Evolutionary conservation across 2,113 vertebrate genomes (phyloP), one percentile per base, ranked within the genome.

Genomic region (Syngnathoides biaculeatus): DNA sequence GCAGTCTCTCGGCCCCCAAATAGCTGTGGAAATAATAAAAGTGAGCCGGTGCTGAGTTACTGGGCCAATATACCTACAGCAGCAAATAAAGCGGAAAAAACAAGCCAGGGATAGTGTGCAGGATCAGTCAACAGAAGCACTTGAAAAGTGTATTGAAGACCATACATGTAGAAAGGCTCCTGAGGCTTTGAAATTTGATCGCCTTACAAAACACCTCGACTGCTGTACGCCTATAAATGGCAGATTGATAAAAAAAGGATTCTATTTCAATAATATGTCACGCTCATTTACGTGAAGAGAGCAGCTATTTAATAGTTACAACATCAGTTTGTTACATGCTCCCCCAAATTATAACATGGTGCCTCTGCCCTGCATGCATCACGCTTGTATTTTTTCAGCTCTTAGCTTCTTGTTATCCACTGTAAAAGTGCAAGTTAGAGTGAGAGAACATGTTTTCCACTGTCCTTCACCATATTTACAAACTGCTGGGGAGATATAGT

Each of bases 21-120:
- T 90, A 88, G 86, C 81, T 66, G 65, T 73, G 79, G 85, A 86
- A 89, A 89, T 82, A 77, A 82, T 89, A 87, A 90, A 91, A 90
- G 67, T 84, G 79, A 78, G 79, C 79, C 65, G 73, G 73, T 74
- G 72, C 58, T 72, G 67, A 75, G 79, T 87, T 82, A 72, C 86
- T 67, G 0, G 39, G 72, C 67, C 65, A 26, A 52, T 69, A 48
- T 78, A 72, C 68, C 64, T 58, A 52, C 61, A 78, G 60, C 62
- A 74, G 42, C 66, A 68, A 71, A 75, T 82, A 62, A 74, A 75
- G 27, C 22, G 20, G 2, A 59, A 48, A 79, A 83, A 76, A 55
- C 24, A 69, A 76, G 69, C 61, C 5, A 20, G 58, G 65, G 61
- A 8, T 11, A 66, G 17, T 35, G 2, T 72, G 45, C 10, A 40